A percentile compares a stretch with the other conserved stretches of the same genome.
These are phyloP conservation scores for Urocolius indicus DNA, from an alignment of 2,113 vertebrate species.

Conservation along the genomic window DNA sequence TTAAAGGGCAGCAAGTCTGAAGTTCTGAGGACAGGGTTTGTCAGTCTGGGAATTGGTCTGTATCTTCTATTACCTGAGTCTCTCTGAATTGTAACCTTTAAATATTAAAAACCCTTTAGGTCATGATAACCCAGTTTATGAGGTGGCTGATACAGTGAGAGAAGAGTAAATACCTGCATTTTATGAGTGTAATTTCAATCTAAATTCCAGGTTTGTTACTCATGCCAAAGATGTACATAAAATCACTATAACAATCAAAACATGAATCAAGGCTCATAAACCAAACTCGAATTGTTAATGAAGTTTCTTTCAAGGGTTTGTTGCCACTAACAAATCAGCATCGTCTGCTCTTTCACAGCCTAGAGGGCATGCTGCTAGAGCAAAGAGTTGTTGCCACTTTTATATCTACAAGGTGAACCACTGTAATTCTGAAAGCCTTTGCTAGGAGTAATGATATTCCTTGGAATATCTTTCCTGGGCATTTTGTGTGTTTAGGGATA, in stretches of 20 bases:
- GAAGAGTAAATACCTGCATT: constrained; percentile 38
- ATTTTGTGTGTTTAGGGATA: not conserved
- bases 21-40: not conserved
- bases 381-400: not conserved
- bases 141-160: not conserved
- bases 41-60: not conserved
- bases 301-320: constrained; percentile 39
- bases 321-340: constrained; percentile 25
- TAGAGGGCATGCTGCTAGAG: not conserved
- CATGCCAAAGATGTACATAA: constrained; percentile 23
- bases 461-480: not conserved
- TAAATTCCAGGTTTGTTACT: not conserved
- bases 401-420: not conserved
- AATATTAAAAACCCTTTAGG: not conserved
- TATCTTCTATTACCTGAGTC: not conserved
- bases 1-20: not conserved
- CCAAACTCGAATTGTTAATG: constrained; percentile 38
- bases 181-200: constrained; percentile 21
- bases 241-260: constrained; percentile 56
- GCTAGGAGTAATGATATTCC: not conserved
- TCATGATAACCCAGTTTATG: not conserved
- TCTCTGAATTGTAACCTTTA: not conserved
- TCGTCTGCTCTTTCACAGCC: not conserved
- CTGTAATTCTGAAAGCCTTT: not conserved
- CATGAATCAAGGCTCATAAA: constrained; percentile 54